A percentile compares a stretch with the other conserved stretches of the same genome.
phyloP scores from a whole-genome alignment of 1,140 invertebrate genomes.

The Macrocentrus cingulum region DNA sequence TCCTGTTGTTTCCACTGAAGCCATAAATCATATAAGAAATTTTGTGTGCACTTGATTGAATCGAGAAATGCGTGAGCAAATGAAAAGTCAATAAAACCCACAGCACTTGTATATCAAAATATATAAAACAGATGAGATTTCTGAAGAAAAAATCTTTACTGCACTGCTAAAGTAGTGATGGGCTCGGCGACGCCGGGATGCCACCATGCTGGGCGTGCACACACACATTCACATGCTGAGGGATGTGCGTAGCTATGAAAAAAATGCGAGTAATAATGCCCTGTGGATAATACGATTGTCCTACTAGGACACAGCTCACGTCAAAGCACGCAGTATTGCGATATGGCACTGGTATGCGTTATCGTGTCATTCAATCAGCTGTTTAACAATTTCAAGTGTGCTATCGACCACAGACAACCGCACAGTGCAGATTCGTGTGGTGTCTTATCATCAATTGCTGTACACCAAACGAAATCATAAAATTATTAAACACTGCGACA shows the following conservation, averaged over 20 bases:
- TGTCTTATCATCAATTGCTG: background rate
- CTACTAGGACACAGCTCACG: too few species aligned
- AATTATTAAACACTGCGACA: background rate
- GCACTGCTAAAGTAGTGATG: background rate
- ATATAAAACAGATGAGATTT: too few species aligned
- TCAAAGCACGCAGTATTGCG: too few species aligned
- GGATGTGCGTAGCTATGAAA: too few species aligned
- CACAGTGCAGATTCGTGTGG: background rate
- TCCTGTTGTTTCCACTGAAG: too few species aligned
- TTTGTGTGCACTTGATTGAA: too few species aligned
- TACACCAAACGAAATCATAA: background rate
- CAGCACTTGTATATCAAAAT: background rate
- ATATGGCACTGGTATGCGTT: background rate
- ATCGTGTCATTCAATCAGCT: conserved; percentile 14
- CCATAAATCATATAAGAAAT: too few species aligned
- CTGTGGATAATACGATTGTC: too few species aligned
- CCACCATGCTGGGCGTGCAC: conserved; percentile 17
- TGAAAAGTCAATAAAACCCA: background rate
- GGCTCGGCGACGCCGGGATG: conserved; percentile 15
- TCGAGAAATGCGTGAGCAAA: background rate
- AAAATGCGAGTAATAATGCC: too few species aligned
- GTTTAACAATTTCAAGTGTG: conserved; percentile 17
- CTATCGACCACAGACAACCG: background rate
- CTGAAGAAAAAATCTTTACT: conserved; percentile 1
- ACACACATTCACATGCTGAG: conserved; percentile 1